A percentile compares a stretch with the other conserved stretches of the same genome.
Conservation (phyloP, 2,797 vertebrate genomes). For the Enteromius radiatus region DNA sequence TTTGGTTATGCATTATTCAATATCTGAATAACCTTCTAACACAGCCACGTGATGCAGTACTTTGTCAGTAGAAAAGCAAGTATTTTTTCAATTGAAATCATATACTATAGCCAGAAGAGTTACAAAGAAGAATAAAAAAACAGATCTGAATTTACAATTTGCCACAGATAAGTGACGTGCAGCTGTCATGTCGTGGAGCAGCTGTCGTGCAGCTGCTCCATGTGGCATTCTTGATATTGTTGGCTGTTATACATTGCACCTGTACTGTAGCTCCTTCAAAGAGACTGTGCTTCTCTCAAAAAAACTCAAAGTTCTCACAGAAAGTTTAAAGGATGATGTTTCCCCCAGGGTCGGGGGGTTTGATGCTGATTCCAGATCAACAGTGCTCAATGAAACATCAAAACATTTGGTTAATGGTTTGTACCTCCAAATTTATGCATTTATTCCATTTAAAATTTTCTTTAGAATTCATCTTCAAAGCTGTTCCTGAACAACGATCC, state of each 20-base stretch:
- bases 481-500: slow-evolving; percentile 1
- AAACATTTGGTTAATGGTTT: slow-evolving; percentile 28
- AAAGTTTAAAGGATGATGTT: slow-evolving; percentile 8
- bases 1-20: not conserved
- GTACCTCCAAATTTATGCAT: slow-evolving; percentile 9
- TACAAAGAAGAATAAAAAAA: not conserved
- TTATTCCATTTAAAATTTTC: slow-evolving; percentile 21
- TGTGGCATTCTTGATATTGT: not conserved
- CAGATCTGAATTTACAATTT: not conserved
- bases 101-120: not conserved
- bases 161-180: not conserved
- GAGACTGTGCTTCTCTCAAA: slow-evolving; percentile 15
- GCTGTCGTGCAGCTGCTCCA: too few species aligned
- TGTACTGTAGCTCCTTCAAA: slow-evolving; percentile 3
- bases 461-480: slow-evolving; percentile 13
- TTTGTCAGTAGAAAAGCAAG: not conserved
- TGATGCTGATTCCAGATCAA: slow-evolving; percentile 23
- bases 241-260: not conserved
- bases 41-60: not conserved
- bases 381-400: slow-evolving; percentile 15
- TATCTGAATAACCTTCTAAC: not conserved
- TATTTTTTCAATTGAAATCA: not conserved
- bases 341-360: not conserved
- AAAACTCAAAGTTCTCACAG: not conserved
- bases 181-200: too few species aligned